Percentiles rank a stretch among this genome's conserved stretches.
Evolutionary conservation across 1,140 invertebrate genomes (phyloP).

Genomic region (Antheraea pernyi): DNA sequence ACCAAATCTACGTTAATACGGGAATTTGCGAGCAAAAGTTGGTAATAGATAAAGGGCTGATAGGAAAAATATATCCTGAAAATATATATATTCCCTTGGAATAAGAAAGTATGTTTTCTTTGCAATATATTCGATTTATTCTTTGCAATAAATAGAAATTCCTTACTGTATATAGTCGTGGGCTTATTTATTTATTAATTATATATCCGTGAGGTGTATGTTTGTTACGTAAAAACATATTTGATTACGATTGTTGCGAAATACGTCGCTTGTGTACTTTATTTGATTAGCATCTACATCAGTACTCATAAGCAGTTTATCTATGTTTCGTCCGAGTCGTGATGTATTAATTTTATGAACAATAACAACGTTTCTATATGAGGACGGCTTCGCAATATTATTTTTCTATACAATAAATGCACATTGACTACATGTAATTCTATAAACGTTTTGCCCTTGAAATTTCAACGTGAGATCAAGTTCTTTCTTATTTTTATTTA

Average conservation of each 20-base stretch:
- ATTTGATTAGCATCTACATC: constrained; percentile 11
- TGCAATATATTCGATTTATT: no score
- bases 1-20: no score
- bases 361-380: neutral
- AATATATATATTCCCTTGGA: no score
- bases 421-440: neutral
- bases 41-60: no score
- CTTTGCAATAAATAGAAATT: no score
- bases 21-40: no score
- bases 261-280: neutral
- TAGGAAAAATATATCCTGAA: no score
- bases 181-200: neutral
- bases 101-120: no score
- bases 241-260: neutral
- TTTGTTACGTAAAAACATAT: neutral
- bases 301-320: constrained; percentile 3
- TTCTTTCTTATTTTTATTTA: no score
- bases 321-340: constrained; percentile 4
- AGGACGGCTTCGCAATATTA: neutral
- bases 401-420: neutral
- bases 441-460: neutral
- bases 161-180: neutral
- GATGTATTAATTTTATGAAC: constrained; percentile 12
- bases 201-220: neutral
- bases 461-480: no score